Conservation (phyloP, 2,888 invertebrate genomes). For the Pachliopta kotzebuea region DNA sequence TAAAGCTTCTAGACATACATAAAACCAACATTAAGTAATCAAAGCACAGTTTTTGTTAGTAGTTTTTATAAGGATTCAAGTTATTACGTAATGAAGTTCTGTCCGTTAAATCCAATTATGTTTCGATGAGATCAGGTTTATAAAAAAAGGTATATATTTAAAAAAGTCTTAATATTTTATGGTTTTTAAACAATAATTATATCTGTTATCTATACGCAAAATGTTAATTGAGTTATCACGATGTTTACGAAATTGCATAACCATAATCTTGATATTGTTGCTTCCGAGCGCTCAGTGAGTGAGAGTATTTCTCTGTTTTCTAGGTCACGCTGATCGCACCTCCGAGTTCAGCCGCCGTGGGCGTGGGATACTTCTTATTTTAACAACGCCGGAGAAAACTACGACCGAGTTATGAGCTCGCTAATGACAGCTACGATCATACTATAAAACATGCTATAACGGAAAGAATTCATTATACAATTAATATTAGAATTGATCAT, state of each 20-base stretch:
- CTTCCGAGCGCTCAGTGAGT: slow-evolving; percentile 51
- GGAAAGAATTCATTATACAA: neutral
- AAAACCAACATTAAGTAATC: neutral
- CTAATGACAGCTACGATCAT: slow-evolving; percentile 19
- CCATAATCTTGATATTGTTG: slow-evolving; percentile 33
- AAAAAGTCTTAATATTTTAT: neutral
- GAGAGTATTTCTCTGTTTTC: slow-evolving; percentile 67
- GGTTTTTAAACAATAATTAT: slow-evolving; percentile 10
- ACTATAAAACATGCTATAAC: slow-evolving; percentile 1
- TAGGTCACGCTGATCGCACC: slow-evolving; percentile 64
- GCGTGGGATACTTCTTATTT: slow-evolving; percentile 47
- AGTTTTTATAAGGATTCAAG: neutral
- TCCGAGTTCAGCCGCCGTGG: slow-evolving; percentile 40
- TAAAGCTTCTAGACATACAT: neutral
- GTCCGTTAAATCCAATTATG: slow-evolving; percentile 20
- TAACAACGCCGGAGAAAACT: slow-evolving; percentile 53
- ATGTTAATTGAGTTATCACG: slow-evolving; percentile 14
- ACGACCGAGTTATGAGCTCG: slow-evolving; percentile 28
- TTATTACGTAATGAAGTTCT: slow-evolving; percentile 13
- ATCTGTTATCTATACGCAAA: slow-evolving; percentile 7
- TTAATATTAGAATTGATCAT: neutral
- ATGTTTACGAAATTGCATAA: slow-evolving; percentile 40
- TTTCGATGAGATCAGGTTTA: slow-evolving; percentile 7
- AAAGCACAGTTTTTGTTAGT: neutral
- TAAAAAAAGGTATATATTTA: slow-evolving; percentile 1